phyloP scores from a whole-genome alignment of 1,140 invertebrate genomes.

The Drosophila pallidifrons region DNA sequence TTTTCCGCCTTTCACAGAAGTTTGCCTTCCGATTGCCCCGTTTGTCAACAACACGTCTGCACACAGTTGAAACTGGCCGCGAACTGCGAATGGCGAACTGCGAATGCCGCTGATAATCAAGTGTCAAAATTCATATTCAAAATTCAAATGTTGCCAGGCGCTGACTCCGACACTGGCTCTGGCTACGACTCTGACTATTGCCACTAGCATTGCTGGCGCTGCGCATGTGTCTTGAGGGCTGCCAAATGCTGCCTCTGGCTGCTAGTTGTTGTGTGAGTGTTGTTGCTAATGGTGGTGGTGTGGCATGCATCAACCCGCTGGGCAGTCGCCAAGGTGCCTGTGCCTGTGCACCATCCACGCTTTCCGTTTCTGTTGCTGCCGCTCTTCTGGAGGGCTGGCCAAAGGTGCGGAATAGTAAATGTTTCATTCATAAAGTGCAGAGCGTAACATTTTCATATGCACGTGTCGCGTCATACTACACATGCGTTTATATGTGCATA shows the following conservation, averaged over 20 bases:
- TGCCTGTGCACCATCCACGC: constrained; percentile 16
- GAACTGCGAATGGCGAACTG: constrained; percentile 66
- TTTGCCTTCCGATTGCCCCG: constrained; percentile 36
- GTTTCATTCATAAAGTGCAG: constrained; percentile 77
- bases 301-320: constrained; percentile 17
- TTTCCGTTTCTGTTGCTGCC: background rate
- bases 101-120: constrained; percentile 72
- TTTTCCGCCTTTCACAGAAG: constrained; percentile 39
- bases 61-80: constrained; percentile 71
- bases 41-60: constrained; percentile 56
- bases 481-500: background rate
- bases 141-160: constrained; percentile 75
- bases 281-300: background rate
- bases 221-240: constrained; percentile 76
- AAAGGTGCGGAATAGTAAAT: constrained; percentile 66
- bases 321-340: constrained; percentile 63
- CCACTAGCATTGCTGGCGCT: constrained; percentile 40
- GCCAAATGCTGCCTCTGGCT: constrained; percentile 35
- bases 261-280: background rate
- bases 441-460: constrained; percentile 67
- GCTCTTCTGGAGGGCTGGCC: constrained; percentile 17
- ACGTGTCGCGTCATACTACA: constrained; percentile 52
- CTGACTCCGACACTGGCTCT: constrained; percentile 14
- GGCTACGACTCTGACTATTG: background rate
- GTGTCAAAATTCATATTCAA: constrained; percentile 83